Evolutionary conservation across 1,140 invertebrate genomes (phyloP), one percentile per base, ranked within the genome.

Genomic region (Ceratosolen fusciceps): DNA sequence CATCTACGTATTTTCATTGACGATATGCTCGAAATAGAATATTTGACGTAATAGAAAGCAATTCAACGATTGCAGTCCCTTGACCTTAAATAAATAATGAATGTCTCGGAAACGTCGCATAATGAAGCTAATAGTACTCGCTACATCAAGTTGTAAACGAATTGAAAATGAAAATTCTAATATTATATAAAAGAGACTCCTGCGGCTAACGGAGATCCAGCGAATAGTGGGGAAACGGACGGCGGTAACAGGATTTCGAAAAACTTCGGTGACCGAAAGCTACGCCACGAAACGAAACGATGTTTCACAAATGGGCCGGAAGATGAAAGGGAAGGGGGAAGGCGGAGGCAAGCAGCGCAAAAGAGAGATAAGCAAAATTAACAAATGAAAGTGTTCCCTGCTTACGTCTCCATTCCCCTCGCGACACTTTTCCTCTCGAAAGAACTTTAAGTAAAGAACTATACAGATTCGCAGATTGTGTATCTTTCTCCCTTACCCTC

Each of bases 161-260:
- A 19, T 52, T 72, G 34, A 54, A 56, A 43, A 72, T 29, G 31
- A 16, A 56, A 56, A 47, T 71, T 77, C 37, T 77, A 77, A 71
- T 71, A 71, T 49, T 77, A 58, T 16, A 62, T 29, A 56, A 52
- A 52, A 54, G 52, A 39, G 21, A 39, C 4, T 24, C 19, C 21
- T 9, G 49, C 24, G 24, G 26, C 31, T 39, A 0, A 43, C 1
- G 9, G 19, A 56, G 43, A 73, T 5, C n/a, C 19, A 43, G 19
- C 10, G 4, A 43, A 43, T 14, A n/a, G 43, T 9, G 19, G 21
- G 9, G 16, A 52, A 12, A 21, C 54, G 26, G 29, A 58, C 10
- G 7, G n/a, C 34, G 77, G 47, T 72, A 72, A 78, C 49, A 39
- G 34, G 37, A 34, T 78, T 72, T 72, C 56, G 54, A 31, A 34